Evolutionary conservation across 2,888 invertebrate species (phyloP).

Genomic region (Lymantria dispar): DNA sequence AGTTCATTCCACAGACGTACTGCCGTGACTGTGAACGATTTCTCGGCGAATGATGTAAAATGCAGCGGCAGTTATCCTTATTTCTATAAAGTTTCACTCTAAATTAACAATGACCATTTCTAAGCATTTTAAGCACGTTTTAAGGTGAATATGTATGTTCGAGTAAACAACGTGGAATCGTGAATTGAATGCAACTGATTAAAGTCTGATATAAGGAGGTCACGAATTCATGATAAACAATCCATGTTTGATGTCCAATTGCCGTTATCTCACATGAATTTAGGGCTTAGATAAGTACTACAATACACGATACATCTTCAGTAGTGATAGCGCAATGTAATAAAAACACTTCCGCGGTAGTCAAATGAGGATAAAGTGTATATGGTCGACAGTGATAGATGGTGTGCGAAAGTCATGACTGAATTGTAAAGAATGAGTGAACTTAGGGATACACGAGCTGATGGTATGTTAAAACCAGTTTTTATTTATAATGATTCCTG

Average conservation of each 20-base stretch:
- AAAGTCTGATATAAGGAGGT: conserved; percentile 55
- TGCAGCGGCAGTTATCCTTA: no score
- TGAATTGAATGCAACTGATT: conserved; percentile 47
- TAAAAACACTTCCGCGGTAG: conserved; percentile 64
- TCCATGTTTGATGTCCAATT: conserved; percentile 57
- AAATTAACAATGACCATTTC: conserved; percentile 6
- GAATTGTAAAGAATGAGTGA: background rate
- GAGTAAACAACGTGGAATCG: conserved; percentile 38
- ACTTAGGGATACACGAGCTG: background rate
- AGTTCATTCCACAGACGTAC: no score
- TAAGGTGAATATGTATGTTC: conserved; percentile 24
- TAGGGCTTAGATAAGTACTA: conserved; percentile 61
- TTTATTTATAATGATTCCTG: no score
- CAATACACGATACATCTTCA: conserved; percentile 48
- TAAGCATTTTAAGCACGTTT: conserved; percentile 18
- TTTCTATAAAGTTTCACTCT: conserved; percentile 1
- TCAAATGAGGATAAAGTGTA: conserved; percentile 60
- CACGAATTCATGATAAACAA: conserved; percentile 63
- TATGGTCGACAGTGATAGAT: conserved; percentile 64
- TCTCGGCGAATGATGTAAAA: no score
- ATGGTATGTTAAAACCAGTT: background rate
- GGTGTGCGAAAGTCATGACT: conserved; percentile 42
- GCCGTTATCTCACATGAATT: conserved; percentile 71
- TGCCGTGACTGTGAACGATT: no score
- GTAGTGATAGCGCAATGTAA: conserved; percentile 65